Conservation (phyloP, 2,888 invertebrate species). For the Monopis laevigella region DNA sequence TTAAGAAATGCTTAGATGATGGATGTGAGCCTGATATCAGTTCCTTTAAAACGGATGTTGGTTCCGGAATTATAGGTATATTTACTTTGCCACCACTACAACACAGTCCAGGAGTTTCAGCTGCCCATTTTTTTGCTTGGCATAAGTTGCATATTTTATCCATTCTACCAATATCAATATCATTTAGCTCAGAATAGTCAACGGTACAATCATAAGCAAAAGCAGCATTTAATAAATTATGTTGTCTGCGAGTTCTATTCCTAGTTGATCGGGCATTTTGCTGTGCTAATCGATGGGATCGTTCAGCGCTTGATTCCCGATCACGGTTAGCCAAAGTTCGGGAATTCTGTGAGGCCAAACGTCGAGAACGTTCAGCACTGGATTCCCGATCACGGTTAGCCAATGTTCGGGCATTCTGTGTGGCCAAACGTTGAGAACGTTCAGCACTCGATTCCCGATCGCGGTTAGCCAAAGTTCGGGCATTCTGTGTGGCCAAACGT, state of each 20-base stretch:
- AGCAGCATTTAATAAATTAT: slow-evolving; percentile 15
- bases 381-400: neutral
- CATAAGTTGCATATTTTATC: slow-evolving; percentile 19
- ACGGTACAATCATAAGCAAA: slow-evolving; percentile 15
- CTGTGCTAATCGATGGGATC: slow-evolving; percentile 13
- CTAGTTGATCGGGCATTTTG: slow-evolving; percentile 15
- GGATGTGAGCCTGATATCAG: slow-evolving; percentile 14
- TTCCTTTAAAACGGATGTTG: slow-evolving; percentile 14
- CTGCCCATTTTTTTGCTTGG: slow-evolving; percentile 18
- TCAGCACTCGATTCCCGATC: slow-evolving; percentile 18
- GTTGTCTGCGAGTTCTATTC: slow-evolving; percentile 14
- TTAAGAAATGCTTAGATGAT: slow-evolving; percentile 15
- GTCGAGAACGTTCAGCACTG: neutral
- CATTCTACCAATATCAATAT: slow-evolving; percentile 18
- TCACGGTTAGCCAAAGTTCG: neutral
- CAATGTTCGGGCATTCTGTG: slow-evolving; percentile 16
- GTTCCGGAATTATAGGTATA: slow-evolving; percentile 18
- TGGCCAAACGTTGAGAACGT: slow-evolving; percentile 17
- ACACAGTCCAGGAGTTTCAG: slow-evolving; percentile 21
- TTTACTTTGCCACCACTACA: slow-evolving; percentile 20
- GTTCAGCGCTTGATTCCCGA: too few species aligned
- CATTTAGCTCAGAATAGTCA: slow-evolving; percentile 15
- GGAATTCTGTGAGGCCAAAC: too few species aligned
- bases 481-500: slow-evolving; percentile 10
- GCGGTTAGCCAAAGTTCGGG: slow-evolving; percentile 10